phyloP scores from a whole-genome alignment of 2,888 invertebrate genomes.

The Agrotis clavis region DNA sequence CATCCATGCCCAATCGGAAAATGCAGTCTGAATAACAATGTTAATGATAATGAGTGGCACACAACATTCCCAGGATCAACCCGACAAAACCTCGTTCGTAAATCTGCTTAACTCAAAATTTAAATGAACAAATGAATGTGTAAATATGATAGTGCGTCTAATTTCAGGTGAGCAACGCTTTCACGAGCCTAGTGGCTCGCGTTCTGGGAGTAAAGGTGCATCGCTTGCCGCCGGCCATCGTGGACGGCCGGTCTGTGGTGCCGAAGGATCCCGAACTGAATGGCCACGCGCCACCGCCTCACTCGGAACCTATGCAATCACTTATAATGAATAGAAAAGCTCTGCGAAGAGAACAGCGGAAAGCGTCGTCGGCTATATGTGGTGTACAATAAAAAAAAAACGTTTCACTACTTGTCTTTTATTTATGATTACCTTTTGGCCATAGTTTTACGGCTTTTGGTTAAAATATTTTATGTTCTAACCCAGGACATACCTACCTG shows the following conservation, averaged over 20 bases:
- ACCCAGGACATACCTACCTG: not conserved
- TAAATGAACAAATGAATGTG: not conserved
- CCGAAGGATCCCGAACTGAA: slow-evolving; percentile 61
- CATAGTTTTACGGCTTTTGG: too few species aligned
- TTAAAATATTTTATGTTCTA: not conserved
- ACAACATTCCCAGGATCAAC: too few species aligned
- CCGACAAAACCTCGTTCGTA: not conserved
- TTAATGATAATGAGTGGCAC: too few species aligned
- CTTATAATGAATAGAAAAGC: slow-evolving; percentile 87
- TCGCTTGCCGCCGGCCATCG: slow-evolving; percentile 64
- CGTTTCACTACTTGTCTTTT: slow-evolving; percentile 56
- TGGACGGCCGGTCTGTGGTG: slow-evolving; percentile 68
- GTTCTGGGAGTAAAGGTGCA: slow-evolving; percentile 76
- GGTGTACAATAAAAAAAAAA: slow-evolving; percentile 82
- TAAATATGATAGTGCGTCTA: not conserved
- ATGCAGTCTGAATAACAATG: too few species aligned
- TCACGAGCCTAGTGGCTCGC: slow-evolving; percentile 92
- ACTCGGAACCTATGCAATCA: slow-evolving; percentile 71
- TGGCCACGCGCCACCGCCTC: slow-evolving; percentile 57
- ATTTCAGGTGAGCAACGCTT: slow-evolving; percentile 92
- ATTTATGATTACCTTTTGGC: slow-evolving; percentile 3
- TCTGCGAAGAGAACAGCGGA: slow-evolving; percentile 80
- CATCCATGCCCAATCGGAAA: too few species aligned
- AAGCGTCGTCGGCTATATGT: slow-evolving; percentile 89
- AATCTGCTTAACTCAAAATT: not conserved